Evolutionary conservation across 2,888 invertebrate species (phyloP), one percentile per base, ranked within the genome.

Genomic region (Phengaris alcon): DNA sequence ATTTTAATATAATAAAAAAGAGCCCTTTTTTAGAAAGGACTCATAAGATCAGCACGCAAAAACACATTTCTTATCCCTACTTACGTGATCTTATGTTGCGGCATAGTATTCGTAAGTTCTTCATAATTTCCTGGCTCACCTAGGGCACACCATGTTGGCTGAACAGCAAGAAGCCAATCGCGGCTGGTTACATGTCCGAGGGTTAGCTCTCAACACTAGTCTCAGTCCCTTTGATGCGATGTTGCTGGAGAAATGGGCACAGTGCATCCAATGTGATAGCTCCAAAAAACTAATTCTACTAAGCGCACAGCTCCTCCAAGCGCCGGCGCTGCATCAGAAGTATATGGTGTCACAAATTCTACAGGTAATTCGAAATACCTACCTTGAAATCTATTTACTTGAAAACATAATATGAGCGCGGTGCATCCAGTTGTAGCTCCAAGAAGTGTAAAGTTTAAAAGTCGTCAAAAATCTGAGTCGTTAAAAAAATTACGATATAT

Each of bases 131-230:
- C 69, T 54, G 3, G n/a, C 10, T 12, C 12, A 35, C 72, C 0
- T 82, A 93, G 93, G 93, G 6, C 93, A 93, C 79, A 88, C 93
- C 0, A 89, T 93, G 91, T 73, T 93, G 75, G 93, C 92, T 3
- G 93, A 93, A 78, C 90, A 90, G 78, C 86, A 86, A 70, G 89
- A 89, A 70, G 64, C 82, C 0, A 85, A 86, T 0, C 85, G 85
- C 5, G 88, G 90, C 22, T 88, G 87, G 88, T 80, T 84, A 1
- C 81, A 82, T 44, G 84, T 93, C 74, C 86, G 88, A 9, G 93
- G 93, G 0, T 77, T 93, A 48, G 92, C 93, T 1, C 84, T 93
- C 3, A 83, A 86, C 78, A 79, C 86, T 2, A 79, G 86, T 0
- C 81, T 88, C 54, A 89, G 90, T 76, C 88, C 91, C 0, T 93